Base-by-base conservation (phyloP, 1,140 invertebrate species). In the Armadillidium nasatum region DNA sequence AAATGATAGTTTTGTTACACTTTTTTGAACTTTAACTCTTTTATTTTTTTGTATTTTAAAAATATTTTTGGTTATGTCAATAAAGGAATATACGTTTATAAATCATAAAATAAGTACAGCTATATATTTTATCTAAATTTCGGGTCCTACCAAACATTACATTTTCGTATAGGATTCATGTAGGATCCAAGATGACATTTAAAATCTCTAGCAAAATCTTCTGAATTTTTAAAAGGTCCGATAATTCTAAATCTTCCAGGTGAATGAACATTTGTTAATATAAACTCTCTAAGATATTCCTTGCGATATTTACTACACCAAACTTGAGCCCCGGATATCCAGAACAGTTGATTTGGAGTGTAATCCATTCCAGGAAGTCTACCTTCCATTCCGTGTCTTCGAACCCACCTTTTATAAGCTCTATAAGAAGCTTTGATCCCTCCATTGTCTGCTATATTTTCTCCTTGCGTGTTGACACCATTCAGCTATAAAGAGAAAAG, bases 391-490 rank as follows among this genome's bases (percentile, higher is more conserved):
- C 82, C 83, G 60, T 82, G 68, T 70, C 83, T 78, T 67, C 81
- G 73, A 1, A 83, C 21, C 44, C 75, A 80, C 19, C 68, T 54
- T n/a, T 88, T 86, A 84, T 94, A 94, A 0, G 93, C 93, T 44
- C 89, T 87, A 83, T 95, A 95, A 0, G 94, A 92, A 80, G 93
- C 90, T 83, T 94, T 94, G 22, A 95, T 88, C 0, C 94, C 93
- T 90, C 93, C 93, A 83, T 95, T 95, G 83, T 96, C 93, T 0
- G 94, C 94, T 69, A 96, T 94, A 83, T 96, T 96, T 86, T 96
- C 94, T 44, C 86, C 92, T 77, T 95, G 85, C 0, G 93, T 94
- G 44, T 88, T 85, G 75, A 90, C 88, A 7, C 94, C 94, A 82
- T 95, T 90, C 21, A 94, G 85, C 89, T 93, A 82, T n/a, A 9